Percentiles rank a stretch among this genome's conserved stretches.
These are phyloP conservation scores for Micronycteris hirsuta DNA, from an alignment of 2,113 vertebrate genomes.

Conservation along the genomic window DNA sequence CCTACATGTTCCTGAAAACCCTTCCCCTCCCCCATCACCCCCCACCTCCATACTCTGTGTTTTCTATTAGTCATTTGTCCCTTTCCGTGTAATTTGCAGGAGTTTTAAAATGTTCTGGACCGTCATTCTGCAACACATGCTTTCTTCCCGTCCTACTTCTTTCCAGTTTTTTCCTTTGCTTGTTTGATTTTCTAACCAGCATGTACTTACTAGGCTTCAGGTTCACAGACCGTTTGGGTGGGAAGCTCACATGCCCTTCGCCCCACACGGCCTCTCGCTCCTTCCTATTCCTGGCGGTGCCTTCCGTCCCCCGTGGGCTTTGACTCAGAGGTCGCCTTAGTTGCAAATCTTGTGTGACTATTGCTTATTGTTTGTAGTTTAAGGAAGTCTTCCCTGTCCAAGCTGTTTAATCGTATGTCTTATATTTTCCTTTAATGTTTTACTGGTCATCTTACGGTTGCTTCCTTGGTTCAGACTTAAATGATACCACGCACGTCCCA, in stretches of 20 bases:
- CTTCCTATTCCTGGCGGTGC: background rate
- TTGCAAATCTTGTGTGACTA: background rate
- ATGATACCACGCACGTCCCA: background rate
- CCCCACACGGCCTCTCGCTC: accelerated
- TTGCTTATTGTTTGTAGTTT: background rate
- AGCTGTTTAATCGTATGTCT: background rate
- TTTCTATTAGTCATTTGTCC: background rate
- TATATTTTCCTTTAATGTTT: background rate
- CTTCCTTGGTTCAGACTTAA: background rate
- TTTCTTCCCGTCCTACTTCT: background rate
- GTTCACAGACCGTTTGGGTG: background rate
- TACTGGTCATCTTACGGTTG: background rate
- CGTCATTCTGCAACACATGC: background rate
- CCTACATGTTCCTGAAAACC: too few species aligned
- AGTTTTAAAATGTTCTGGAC: background rate
- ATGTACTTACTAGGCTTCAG: background rate
- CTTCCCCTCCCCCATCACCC: too few species aligned
- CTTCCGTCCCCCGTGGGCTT: background rate
- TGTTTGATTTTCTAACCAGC: background rate
- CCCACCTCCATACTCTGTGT: background rate
- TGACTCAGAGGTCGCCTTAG: background rate
- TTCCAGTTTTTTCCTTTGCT: background rate
- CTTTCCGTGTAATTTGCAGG: background rate
- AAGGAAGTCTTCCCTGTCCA: background rate
- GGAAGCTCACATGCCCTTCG: background rate